Percentiles rank a stretch among this genome's conserved stretches.
phyloP scores from a whole-genome alignment of 2,797 vertebrate genomes.

The Salmo trutta region DNA sequence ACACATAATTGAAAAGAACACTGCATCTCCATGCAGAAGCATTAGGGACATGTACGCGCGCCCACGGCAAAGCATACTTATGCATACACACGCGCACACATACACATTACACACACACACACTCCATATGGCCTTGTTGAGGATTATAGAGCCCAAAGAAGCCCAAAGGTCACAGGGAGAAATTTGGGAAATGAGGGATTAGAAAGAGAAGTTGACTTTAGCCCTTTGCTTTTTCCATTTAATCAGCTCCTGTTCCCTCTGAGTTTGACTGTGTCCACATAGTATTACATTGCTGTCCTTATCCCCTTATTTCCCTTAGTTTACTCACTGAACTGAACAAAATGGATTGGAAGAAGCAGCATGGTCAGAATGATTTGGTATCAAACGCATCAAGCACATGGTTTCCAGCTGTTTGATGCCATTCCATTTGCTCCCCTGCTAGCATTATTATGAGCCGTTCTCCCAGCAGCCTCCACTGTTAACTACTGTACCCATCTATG shows the following conservation, averaged over 20 bases:
- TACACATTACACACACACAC: background rate
- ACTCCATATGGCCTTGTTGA: background rate
- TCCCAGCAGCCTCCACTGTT: background rate
- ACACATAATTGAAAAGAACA: too few relatives aligned
- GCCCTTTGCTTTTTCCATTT: constrained; percentile 4
- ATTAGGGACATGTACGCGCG: constrained; percentile 9
- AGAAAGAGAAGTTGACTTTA: background rate
- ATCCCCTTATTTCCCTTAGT: too few relatives aligned
- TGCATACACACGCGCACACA: background rate
- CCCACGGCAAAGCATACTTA: constrained; percentile 10
- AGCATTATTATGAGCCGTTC: too few relatives aligned
- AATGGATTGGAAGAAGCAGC: background rate
- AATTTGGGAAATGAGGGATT: constrained; percentile 2
- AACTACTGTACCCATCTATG: background rate
- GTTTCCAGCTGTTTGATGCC: too few relatives aligned
- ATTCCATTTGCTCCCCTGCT: too few relatives aligned
- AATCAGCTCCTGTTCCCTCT: constrained; percentile 15
- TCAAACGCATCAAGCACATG: too few relatives aligned
- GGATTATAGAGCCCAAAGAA: constrained; percentile 2
- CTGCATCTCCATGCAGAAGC: background rate
- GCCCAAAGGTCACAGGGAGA: constrained; percentile 11
- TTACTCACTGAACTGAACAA: background rate
- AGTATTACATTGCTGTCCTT: background rate
- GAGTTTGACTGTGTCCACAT: background rate
- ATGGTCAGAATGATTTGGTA: background rate